A percentile compares a stretch with the other conserved stretches of the same genome.
Evolutionary conservation across 2,113 vertebrate species (phyloP).

Genomic region (Lepus timidus): DNA sequence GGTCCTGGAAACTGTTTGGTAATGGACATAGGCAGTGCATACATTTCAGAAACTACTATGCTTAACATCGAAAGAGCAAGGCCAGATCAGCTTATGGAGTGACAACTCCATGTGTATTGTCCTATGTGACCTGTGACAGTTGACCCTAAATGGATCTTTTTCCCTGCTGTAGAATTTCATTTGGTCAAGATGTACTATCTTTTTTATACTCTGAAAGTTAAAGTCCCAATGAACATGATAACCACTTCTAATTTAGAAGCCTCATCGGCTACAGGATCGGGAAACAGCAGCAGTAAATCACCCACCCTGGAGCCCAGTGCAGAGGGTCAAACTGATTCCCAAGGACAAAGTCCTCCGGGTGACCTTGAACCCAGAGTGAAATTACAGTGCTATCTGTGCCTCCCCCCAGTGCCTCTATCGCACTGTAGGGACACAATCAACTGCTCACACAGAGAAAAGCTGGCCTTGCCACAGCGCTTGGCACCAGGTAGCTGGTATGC

Average conservation of each 20-base stretch:
- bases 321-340: background rate
- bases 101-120: background rate
- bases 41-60: background rate
- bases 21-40: background rate
- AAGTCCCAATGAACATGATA: background rate
- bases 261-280: conserved; percentile 7
- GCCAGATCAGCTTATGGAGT: background rate
- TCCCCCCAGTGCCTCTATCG: background rate
- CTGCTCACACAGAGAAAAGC: background rate
- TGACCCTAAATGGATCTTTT: conserved; percentile 22
- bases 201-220: conserved; percentile 46
- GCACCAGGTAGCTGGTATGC: background rate
- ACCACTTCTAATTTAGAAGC: conserved; percentile 23
- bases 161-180: conserved; percentile 30
- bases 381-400: background rate
- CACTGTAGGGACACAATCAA: background rate
- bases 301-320: rapidly evolving
- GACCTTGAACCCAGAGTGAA: background rate
- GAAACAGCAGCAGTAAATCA: background rate
- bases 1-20: background rate
- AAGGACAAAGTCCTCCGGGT: background rate
- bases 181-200: conserved; percentile 44
- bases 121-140: background rate
- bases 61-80: background rate
- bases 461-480: background rate